Evolutionary conservation across 1,140 invertebrate genomes (phyloP).

Genomic region (Drosophila busckii): DNA sequence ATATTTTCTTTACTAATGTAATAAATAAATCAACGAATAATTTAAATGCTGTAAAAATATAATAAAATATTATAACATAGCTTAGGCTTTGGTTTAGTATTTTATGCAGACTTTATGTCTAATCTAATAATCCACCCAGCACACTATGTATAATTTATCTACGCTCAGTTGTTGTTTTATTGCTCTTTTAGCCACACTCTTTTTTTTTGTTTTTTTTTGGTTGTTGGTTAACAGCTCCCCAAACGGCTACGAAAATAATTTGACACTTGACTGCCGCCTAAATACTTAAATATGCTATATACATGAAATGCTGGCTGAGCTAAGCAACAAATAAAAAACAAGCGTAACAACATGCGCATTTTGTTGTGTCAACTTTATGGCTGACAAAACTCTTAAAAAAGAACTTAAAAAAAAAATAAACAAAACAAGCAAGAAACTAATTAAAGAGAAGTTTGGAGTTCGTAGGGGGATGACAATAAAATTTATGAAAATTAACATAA

Average conservation of each 20-base stretch:
- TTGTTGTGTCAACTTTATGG: slow-evolving; percentile 59
- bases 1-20: too few species aligned
- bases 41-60: too few species aligned
- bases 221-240: slow-evolving; percentile 62
- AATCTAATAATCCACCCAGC: too few species aligned
- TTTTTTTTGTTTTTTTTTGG: too few species aligned
- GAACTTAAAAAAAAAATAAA: slow-evolving; percentile 50
- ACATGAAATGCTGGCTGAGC: slow-evolving; percentile 1
- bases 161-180: too few species aligned
- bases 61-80: too few species aligned
- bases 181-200: too few species aligned
- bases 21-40: too few species aligned
- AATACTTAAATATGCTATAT: slow-evolving; percentile 17
- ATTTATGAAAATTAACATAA: slow-evolving; percentile 78
- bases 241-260: slow-evolving; percentile 61
- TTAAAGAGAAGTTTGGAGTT: slow-evolving; percentile 62
- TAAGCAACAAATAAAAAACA: slow-evolving; percentile 4
- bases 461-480: slow-evolving; percentile 64
- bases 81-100: too few species aligned
- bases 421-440: slow-evolving; percentile 61
- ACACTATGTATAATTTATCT: too few species aligned
- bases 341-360: slow-evolving; percentile 27
- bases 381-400: slow-evolving; percentile 66
- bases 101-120: too few species aligned
- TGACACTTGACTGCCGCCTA: slow-evolving; percentile 62